Evolutionary conservation across 64 coral and sea anemone species (phyloP).

Genomic region (Montipora cactus): DNA sequence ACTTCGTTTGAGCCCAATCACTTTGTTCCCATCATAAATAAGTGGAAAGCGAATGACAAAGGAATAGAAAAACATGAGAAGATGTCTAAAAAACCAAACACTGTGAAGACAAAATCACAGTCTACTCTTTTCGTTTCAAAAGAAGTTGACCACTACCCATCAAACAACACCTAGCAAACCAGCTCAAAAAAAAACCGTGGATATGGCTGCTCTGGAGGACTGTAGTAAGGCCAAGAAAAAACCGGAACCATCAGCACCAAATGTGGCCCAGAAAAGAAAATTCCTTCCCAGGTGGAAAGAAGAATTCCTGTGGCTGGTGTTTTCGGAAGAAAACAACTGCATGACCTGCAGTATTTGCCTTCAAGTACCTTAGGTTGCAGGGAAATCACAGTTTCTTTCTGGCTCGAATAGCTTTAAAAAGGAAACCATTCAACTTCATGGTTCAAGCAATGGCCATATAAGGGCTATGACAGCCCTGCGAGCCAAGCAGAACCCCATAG

Average conservation of each 20-base stretch:
- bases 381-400: slow-evolving; percentile 12
- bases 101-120: not conserved
- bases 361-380: not conserved
- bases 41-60: not conserved
- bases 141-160: not conserved
- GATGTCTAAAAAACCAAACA: not conserved
- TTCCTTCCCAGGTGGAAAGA: too few species aligned
- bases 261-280: too few species aligned
- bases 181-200: not conserved
- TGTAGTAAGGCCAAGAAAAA: not conserved
- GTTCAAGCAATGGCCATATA: not conserved
- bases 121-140: slow-evolving; percentile 4
- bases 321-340: not conserved
- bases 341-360: slow-evolving; percentile 15
- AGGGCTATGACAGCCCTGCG: not conserved
- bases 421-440: slow-evolving; percentile 13
- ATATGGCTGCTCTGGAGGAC: too few species aligned
- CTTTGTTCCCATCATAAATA: not conserved
- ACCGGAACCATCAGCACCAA: too few species aligned
- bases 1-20: not conserved
- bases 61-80: not conserved
- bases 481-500: not conserved
- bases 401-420: not conserved
- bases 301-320: not conserved
- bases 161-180: not conserved